Percentiles rank a stretch among this genome's conserved stretches.
Conservation (phyloP, 2,888 invertebrate genomes). For the Xanthia togata region DNA sequence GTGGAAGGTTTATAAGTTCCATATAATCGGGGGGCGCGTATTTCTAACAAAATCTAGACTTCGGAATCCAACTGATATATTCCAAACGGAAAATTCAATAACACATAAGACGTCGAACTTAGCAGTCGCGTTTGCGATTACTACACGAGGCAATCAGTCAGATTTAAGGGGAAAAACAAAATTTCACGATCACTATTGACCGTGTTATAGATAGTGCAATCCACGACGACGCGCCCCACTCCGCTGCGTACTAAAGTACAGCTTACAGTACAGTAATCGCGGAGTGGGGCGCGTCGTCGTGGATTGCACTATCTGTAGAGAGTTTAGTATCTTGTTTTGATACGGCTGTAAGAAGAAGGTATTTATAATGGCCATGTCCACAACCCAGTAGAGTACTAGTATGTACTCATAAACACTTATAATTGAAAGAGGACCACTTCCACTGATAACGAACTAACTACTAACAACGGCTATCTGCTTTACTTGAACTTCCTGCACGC, state of each 20-base stretch:
- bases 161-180: neutral
- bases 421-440: conserved; percentile 76
- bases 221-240: too few species aligned
- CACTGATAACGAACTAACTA: conserved; percentile 76
- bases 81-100: too few species aligned
- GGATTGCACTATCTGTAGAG: too few species aligned
- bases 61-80: too few species aligned
- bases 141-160: neutral
- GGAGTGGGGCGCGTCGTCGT: too few species aligned
- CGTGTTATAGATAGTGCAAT: too few species aligned
- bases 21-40: neutral
- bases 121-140: too few species aligned
- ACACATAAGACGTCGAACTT: neutral
- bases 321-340: neutral
- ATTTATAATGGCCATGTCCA: neutral
- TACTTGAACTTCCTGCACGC: conserved; percentile 65
- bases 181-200: neutral
- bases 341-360: neutral
- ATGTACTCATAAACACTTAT: conserved; percentile 7
- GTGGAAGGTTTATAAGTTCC: too few species aligned
- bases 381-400: neutral
- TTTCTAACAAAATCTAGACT: neutral
- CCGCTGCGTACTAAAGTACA: too few species aligned
- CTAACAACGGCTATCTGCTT: conserved; percentile 73
- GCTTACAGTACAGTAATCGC: too few species aligned